Conservation (phyloP, 2,797 vertebrate species). For the Acipenser ruthenus region DNA sequence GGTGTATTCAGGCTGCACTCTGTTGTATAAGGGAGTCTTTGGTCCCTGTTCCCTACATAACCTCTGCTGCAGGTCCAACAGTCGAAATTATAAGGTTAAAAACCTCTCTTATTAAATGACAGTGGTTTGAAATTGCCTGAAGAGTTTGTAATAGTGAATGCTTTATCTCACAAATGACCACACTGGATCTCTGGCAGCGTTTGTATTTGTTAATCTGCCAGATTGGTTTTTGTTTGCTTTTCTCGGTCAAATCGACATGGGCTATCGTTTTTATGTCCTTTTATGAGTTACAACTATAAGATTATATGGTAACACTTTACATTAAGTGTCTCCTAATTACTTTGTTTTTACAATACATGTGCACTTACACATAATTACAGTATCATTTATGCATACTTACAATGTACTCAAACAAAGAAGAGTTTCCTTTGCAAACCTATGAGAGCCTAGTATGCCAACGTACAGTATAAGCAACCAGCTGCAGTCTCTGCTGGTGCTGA, state of each 20-base stretch:
- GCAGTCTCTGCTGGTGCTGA: too few species aligned
- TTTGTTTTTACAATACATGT: too few species aligned
- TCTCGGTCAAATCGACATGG: not conserved
- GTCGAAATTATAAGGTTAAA: too few species aligned
- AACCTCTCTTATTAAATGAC: too few species aligned
- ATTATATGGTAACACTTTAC: not conserved
- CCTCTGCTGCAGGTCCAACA: not conserved
- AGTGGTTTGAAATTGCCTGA: not conserved
- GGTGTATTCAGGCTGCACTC: not conserved
- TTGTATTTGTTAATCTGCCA: too few species aligned
- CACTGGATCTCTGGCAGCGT: not conserved
- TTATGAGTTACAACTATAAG: not conserved
- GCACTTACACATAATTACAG: too few species aligned
- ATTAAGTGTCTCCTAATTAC: too few species aligned
- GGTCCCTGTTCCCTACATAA: not conserved
- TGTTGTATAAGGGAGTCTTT: not conserved
- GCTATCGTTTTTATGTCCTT: not conserved
- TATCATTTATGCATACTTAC: too few species aligned
- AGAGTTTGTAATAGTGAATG: conserved; percentile 1
- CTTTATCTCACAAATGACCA: not conserved
- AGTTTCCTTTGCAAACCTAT: too few species aligned
- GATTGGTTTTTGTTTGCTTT: not conserved
- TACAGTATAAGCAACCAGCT: too few species aligned
- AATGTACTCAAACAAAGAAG: too few species aligned
- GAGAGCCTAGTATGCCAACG: too few species aligned